Base-by-base conservation (phyloP, 2,888 invertebrate genomes). In the Trichopria drosophilae region DNA sequence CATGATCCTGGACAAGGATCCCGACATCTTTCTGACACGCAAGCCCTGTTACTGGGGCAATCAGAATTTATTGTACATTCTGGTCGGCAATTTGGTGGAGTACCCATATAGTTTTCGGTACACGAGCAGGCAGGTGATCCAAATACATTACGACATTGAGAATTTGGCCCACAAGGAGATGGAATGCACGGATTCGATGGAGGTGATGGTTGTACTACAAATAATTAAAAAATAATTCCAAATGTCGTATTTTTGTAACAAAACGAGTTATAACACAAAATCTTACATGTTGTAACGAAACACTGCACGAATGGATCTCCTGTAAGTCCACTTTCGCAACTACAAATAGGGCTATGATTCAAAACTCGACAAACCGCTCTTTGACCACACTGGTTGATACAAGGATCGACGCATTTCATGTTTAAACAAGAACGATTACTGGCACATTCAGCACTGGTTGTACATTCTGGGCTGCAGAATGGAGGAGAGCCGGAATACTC, bases 361-460 rank as follows among this genome's bases (percentile, higher is more conserved):
- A 65, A 66, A 6, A 77, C 77, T 43, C 71, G 62, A 60, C 80
- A 80, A 40, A 73, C 71, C 9, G 79, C 75, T 58, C 76, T 72
- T 13, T 75, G 62, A 9, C 79, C 80, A 63, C 80, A 80, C n/a
- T 73, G 71, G 12, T 76, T 76, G 12, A 67, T 67, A 57, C 79
- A 80, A 3, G 79, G 79, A 60, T 80, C 77, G 23, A 71, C 55
- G 71, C 93, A 93, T 76, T 85, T 87, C 66, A 88, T 86, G 69
- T 88, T 87, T 16, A 90, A 80, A 65, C 93, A 93, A 24, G 92
- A 90, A 63, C 83, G 84, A 52, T 88, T 87, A 6, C 80, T 71
- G 20, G 87, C 81, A 76, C 93, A 93, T 77, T 92, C 91, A 4
- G 88, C 86, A 68, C 87, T 92, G 15, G 88, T 87, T 6, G 89